phyloP scores from a whole-genome alignment of 2,888 invertebrate genomes.

The Amaurobius ferox region DNA sequence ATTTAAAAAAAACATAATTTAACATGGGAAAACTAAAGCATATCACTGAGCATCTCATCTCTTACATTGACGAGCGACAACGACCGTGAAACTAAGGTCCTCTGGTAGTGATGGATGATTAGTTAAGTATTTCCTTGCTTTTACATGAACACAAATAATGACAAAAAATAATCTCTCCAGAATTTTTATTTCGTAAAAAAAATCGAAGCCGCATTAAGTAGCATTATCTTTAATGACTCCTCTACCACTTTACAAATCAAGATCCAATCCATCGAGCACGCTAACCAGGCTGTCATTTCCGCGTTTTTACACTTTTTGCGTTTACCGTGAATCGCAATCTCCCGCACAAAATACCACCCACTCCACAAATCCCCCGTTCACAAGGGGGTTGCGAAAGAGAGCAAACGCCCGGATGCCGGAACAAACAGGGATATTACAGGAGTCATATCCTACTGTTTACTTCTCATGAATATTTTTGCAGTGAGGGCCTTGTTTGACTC shows the following conservation, averaged over 20 bases:
- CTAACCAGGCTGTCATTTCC: slow-evolving; percentile 16
- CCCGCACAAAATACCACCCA: slow-evolving; percentile 16
- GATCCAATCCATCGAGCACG: not conserved
- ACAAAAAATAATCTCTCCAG: too few relatives aligned
- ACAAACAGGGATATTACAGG: slow-evolving; percentile 65
- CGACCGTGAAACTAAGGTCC: too few relatives aligned
- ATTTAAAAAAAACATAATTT: too few relatives aligned
- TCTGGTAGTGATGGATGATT: too few relatives aligned
- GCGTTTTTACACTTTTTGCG: slow-evolving; percentile 6
- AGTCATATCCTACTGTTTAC: slow-evolving; percentile 67
- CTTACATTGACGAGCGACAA: too few relatives aligned
- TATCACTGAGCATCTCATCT: too few relatives aligned
- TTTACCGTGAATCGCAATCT: slow-evolving; percentile 21
- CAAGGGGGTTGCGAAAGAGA: not conserved
- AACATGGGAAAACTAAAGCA: too few relatives aligned
- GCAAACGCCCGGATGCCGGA: slow-evolving; percentile 27
- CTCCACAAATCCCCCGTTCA: slow-evolving; percentile 38
- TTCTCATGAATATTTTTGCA: slow-evolving; percentile 71
- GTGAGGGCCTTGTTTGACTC: slow-evolving; percentile 63
- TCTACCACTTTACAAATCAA: not conserved
- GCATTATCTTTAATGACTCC: not conserved
- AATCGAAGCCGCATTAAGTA: too few relatives aligned
- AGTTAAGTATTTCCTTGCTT: too few relatives aligned
- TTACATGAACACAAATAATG: too few relatives aligned
- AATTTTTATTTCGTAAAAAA: too few relatives aligned